Evolutionary conservation across 1,140 invertebrate genomes (phyloP), one percentile per base, ranked within the genome.

Genomic region (Daktulosphaira vitifoliae): DNA sequence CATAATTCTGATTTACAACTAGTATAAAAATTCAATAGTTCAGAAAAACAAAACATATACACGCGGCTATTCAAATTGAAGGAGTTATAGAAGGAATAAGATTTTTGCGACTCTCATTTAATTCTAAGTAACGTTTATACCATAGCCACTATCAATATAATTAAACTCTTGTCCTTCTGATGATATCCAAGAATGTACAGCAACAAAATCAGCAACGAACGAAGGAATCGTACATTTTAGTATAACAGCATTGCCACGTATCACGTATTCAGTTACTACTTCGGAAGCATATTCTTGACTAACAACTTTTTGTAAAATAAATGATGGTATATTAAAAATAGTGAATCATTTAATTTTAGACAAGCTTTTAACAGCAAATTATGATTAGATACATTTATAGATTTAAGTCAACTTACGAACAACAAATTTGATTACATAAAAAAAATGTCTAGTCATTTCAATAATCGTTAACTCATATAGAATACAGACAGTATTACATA

Each of bases 171-270:
- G 83, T 65, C 86, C 85, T 72, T 88, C 83, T 69, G 85, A 87
- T 74, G 91, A 81, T 18, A 89, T 83, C 92, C 92, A 96, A 64
- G 88, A 83, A 71, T 90, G 87, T 7, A 96, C 90, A 71, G 84
- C 82, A 29, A 95, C 87, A 74, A 92, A 95, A 78, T 94, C 90
- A 46, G 87, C 84, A 42, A 94, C 89, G 76, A 92, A 96, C 65
- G 86, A 88, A 16, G 92, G 93, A 70, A 96, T 92, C 69, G 86
- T 89, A 75, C 92, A 96, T 76, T 92, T 93, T 42, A 96, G 76
- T 51, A 96, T 87, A 20, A 91, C 92, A 48, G 90, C 88, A 76
- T 94, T 94, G 53, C 91, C 92, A 65, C 87, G 82, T 71, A 94
- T 94, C 25, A 93, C 89, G 76, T 93, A 93, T 72, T 92, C 91